A percentile compares a stretch with the other conserved stretches of the same genome.
Evolutionary conservation across 2,888 invertebrate species (phyloP).

Genomic region (Sturmia bella): DNA sequence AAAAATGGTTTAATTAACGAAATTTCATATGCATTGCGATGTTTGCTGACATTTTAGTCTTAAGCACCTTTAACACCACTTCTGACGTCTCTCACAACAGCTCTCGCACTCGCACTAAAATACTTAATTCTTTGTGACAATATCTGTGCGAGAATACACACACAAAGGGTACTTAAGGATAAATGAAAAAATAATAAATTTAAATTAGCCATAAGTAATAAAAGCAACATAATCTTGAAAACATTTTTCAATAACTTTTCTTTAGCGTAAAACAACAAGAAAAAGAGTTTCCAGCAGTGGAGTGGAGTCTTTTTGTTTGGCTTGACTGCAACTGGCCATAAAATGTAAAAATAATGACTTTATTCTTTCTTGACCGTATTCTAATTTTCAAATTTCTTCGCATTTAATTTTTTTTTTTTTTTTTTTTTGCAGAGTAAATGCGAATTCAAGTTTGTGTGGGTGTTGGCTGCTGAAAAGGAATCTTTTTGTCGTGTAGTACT

Average conservation of each 20-base stretch:
- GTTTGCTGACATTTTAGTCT: no score
- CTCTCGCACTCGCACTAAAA: no score
- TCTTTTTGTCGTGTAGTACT: slow-evolving; percentile 8
- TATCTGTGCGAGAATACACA: not conserved
- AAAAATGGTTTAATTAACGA: no score
- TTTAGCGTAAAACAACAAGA: not conserved
- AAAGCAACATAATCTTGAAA: slow-evolving; percentile 70
- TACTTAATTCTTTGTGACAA: no score
- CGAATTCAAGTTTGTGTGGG: not conserved
- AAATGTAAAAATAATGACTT: slow-evolving; percentile 24
- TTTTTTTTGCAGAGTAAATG: not conserved
- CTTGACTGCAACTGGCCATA: not conserved
- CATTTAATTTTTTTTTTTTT: not conserved
- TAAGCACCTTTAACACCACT: no score
- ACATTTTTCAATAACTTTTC: not conserved
- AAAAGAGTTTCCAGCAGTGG: not conserved
- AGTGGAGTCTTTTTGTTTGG: slow-evolving; percentile 3
- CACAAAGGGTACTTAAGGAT: not conserved
- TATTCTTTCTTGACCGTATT: not conserved
- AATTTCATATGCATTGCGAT: no score
- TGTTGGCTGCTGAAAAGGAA: not conserved
- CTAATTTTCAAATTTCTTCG: not conserved
- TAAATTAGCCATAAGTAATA: slow-evolving; percentile 62
- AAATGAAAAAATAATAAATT: slow-evolving; percentile 62
- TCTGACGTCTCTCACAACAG: no score